phyloP scores from a whole-genome alignment of 2,797 vertebrate species.

The Liasis olivaceus region DNA sequence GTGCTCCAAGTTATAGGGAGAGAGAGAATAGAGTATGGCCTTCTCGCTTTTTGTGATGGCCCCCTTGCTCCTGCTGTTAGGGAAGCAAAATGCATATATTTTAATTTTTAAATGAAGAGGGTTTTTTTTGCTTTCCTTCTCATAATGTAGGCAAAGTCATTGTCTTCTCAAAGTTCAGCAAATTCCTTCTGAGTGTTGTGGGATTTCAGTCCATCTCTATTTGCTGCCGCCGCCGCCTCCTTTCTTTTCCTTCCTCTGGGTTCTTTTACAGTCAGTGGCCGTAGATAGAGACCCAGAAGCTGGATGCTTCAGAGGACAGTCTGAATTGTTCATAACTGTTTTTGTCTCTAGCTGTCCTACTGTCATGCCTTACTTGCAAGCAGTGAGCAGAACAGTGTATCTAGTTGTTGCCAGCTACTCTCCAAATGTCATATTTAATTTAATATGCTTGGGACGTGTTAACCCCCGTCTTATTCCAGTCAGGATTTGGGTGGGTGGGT shows the following conservation, averaged over 20 bases:
- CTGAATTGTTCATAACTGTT: background rate
- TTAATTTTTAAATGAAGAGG: background rate
- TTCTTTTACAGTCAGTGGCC: slow-evolving; percentile 13
- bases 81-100: background rate
- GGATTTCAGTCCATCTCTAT: background rate
- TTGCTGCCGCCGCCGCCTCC: background rate
- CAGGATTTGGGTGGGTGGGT: background rate
- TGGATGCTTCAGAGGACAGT: background rate
- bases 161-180: background rate
- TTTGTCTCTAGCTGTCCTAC: background rate
- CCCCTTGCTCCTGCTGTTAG: background rate
- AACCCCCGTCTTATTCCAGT: background rate
- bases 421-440: slow-evolving; percentile 12
- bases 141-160: background rate
- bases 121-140: background rate
- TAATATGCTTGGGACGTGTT: background rate
- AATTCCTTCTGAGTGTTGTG: background rate
- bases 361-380: background rate
- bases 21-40: background rate
- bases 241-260: background rate
- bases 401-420: background rate
- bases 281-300: background rate
- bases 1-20: background rate
- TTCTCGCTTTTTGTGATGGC: background rate
- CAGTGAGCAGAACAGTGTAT: background rate